Evolutionary conservation across 2,797 vertebrate genomes (phyloP).

Genomic region (Periophthalmus magnuspinnatus): DNA sequence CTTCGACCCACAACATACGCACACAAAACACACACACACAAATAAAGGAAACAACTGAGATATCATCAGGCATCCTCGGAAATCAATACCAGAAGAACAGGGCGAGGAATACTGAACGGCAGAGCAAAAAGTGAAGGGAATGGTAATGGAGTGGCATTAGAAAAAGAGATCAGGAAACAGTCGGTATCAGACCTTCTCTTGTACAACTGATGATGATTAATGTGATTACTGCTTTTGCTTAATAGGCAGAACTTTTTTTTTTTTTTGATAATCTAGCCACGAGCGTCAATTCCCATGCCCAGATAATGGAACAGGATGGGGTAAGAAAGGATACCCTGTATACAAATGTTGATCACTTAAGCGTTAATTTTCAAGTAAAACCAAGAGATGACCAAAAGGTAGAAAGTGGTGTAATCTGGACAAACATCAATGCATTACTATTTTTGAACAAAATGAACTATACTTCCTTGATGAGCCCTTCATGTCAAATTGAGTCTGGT

Average conservation of each 20-base stretch:
- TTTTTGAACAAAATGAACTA: neutral
- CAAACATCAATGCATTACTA: neutral
- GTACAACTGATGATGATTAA: neutral
- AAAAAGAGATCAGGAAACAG: conserved; percentile 3
- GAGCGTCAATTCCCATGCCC: neutral
- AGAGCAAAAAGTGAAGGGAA: conserved; percentile 21
- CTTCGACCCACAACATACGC: conserved; percentile 15
- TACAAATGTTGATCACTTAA: neutral
- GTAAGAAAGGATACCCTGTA: neutral
- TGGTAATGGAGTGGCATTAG: conserved; percentile 3
- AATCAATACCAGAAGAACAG: conserved; percentile 44
- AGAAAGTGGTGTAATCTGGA: neutral
- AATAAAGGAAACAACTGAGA: conserved; percentile 29
- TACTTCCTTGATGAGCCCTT: neutral
- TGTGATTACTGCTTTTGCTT: neutral
- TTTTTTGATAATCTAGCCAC: neutral
- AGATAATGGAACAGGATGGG: neutral
- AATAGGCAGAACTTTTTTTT: neutral
- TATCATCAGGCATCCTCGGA: conserved; percentile 43
- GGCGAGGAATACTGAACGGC: conserved; percentile 34
- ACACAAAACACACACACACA: conserved; percentile 18
- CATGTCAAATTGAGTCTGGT: neutral
- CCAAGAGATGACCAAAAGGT: no score
- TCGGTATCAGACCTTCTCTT: neutral
- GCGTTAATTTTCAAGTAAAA: no score